Evolutionary conservation across 1,140 invertebrate genomes (phyloP), one percentile per base, ranked within the genome.

Genomic region (Metopolophium dirhodum): DNA sequence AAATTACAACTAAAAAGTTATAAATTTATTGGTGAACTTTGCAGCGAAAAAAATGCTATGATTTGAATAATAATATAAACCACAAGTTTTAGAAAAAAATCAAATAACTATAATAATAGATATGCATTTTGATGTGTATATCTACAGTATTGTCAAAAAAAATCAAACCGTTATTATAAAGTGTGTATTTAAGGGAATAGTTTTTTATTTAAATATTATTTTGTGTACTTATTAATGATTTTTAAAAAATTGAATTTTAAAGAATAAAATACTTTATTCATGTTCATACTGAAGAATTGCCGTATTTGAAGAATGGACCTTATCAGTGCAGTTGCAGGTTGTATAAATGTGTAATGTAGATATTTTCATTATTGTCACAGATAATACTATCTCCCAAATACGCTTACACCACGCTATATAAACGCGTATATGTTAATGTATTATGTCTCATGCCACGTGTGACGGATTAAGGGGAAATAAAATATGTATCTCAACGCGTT

Each of bases 281-380:
- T 77, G n/a, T 35, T 77, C 4, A 77, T 77, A 77, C 7, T 41
- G 41, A 41, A 41, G 41, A 41, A 41, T 41, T 77, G 14, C n/a
- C n/a, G 3, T 18, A 77, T 77, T 77, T 68, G 61, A n/a, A n/a
- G 14, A 68, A 68, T n/a, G 61, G 7, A 1, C 30, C 11, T n/a
- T 77, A 77, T 77, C 61, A 6, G 61, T n/a, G n/a, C n/a, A 77
- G 11, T 77, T 18, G 61, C 61, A 77, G 61, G 61, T 77, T n/a
- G n/a, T 77, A 77, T 77, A 77, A 77, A 77, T 77, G 61, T 18
- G 61, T 77, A n/a, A 77, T 77, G n/a, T 35, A n/a, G 61, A 77
- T 77, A 54, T 54, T 54, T 35, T 77, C n/a, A 35, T 77, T 77
- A 77, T n/a, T 35, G 6, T n/a, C 30, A 77, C 61, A 77, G 61